Conservation (phyloP, 2,113 vertebrate genomes). For the Microcebus murinus region DNA sequence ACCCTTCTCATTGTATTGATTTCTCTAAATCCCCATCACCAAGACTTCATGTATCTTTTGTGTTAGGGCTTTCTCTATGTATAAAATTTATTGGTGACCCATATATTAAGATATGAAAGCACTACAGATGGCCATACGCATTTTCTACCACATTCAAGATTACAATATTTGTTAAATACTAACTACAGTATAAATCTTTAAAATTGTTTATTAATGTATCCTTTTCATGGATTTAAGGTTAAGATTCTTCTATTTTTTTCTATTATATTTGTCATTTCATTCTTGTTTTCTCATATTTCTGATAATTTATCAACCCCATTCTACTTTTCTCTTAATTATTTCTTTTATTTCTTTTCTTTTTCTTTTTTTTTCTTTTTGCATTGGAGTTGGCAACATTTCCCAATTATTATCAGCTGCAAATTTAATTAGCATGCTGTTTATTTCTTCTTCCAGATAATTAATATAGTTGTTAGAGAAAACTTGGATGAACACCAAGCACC, state of each 20-base stretch:
- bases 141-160: background rate
- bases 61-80: background rate
- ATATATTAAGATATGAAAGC: background rate
- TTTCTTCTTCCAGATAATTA: slow-evolving; percentile 80
- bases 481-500: slow-evolving; percentile 78
- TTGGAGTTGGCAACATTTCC: slow-evolving; percentile 65
- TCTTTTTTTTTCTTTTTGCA: background rate
- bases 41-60: background rate
- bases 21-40: background rate
- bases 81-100: background rate
- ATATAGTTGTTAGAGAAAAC: slow-evolving; percentile 82
- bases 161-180: slow-evolving; percentile 19
- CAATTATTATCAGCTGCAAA: slow-evolving; percentile 78
- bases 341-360: background rate
- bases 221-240: background rate
- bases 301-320: background rate
- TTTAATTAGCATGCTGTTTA: slow-evolving; percentile 82
- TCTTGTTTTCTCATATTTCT: background rate
- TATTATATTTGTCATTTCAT: background rate
- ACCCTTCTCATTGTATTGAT: background rate
- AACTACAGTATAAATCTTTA: slow-evolving; percentile 13
- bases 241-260: background rate
- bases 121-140: background rate
- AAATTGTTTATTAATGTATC: background rate
- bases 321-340: background rate